phyloP scores from a whole-genome alignment of 2,888 invertebrate species.

The Nudaria mundana region DNA sequence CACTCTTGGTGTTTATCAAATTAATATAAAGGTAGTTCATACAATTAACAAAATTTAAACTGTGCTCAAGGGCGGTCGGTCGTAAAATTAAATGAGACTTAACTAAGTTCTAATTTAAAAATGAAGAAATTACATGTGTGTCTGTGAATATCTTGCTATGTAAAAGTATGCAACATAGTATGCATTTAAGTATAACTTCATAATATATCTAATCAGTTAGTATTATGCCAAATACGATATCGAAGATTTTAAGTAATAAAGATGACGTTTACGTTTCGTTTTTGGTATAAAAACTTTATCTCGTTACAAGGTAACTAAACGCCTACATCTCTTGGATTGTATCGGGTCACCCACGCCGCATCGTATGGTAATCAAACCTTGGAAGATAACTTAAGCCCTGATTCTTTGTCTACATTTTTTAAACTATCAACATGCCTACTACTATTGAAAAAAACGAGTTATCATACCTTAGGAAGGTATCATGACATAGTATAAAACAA shows the following conservation, averaged over 20 bases:
- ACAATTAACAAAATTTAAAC: conserved; percentile 32
- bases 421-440: neutral
- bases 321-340: conserved; percentile 8
- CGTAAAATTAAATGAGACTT: conserved; percentile 8
- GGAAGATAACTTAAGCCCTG: too few relatives aligned
- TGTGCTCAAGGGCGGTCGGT: conserved; percentile 12
- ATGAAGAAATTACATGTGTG: conserved; percentile 5
- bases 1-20: conserved; percentile 27
- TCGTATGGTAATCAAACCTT: too few relatives aligned
- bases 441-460: neutral
- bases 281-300: conserved; percentile 35
- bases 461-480: too few relatives aligned
- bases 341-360: conserved; percentile 26
- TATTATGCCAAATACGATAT: too few relatives aligned
- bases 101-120: conserved; percentile 2
- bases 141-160: neutral
- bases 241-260: too few relatives aligned
- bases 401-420: neutral
- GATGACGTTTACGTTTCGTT: conserved; percentile 26
- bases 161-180: too few relatives aligned
- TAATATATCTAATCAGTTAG: too few relatives aligned
- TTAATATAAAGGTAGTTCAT: conserved; percentile 26
- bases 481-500: too few relatives aligned
- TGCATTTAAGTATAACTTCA: too few relatives aligned
- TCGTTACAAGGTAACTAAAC: conserved; percentile 35